These are phyloP conservation scores for Acanthornis magna DNA, from an alignment of 2,797 vertebrate species.

Conservation along the genomic window DNA sequence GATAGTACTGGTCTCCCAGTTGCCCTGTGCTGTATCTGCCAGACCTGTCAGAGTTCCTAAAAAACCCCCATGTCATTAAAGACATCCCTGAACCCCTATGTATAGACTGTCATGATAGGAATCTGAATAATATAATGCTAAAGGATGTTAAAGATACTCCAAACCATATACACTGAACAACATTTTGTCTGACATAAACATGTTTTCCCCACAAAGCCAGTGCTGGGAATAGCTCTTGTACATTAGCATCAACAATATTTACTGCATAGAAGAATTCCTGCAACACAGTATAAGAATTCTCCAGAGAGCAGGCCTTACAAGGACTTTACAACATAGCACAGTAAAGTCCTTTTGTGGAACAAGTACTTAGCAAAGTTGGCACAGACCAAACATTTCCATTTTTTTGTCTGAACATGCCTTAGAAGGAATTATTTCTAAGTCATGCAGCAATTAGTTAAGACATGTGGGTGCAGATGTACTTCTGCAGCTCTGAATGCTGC, in stretches of 20 bases:
- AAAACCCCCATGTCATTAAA: neutral
- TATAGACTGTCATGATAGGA: neutral
- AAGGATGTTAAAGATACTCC: neutral
- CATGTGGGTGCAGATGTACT: slow-evolving; percentile 40
- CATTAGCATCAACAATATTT: neutral
- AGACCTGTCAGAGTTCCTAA: neutral
- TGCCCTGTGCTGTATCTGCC: neutral
- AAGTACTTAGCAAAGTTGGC: slow-evolving; percentile 47
- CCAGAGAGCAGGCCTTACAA: slow-evolving; percentile 30
- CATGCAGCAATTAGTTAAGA: slow-evolving; percentile 43
- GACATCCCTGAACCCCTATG: neutral
- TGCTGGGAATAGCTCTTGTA: neutral
- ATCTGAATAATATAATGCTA: neutral
- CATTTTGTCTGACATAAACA: neutral
- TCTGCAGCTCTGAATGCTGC: slow-evolving; percentile 5
- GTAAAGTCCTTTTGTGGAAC: neutral
- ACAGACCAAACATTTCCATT: slow-evolving; percentile 44
- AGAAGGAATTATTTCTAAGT: slow-evolving; percentile 53
- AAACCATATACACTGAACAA: neutral
- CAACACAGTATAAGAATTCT: slow-evolving; percentile 4
- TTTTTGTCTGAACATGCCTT: slow-evolving; percentile 52
- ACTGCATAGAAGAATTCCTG: neutral
- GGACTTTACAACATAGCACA: neutral
- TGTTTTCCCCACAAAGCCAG: neutral
- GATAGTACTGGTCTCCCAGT: neutral